Conservation (phyloP, 2,888 invertebrate species). For the Sicus ferrugineus region DNA sequence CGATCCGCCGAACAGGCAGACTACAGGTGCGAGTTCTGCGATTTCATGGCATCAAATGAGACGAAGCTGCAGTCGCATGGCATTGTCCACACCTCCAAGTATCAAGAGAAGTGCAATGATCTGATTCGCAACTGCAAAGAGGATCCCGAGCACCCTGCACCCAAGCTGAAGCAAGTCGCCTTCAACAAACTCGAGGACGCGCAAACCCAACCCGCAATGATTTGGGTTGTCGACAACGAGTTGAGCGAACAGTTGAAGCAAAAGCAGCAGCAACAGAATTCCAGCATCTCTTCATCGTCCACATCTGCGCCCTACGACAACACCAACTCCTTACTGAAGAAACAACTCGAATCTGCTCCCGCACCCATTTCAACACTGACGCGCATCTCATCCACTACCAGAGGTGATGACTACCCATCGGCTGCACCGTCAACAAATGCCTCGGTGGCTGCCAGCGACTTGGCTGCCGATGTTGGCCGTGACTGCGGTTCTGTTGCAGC, state of each 20-base stretch:
- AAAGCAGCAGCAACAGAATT: constrained; percentile 38
- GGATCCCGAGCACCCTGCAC: constrained; percentile 72
- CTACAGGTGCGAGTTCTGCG: constrained; percentile 78
- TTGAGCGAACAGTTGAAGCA: constrained; percentile 47
- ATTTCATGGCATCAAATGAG: constrained; percentile 78
- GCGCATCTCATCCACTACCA: constrained; percentile 32
- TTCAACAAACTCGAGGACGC: constrained; percentile 43
- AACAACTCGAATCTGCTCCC: constrained; percentile 57
- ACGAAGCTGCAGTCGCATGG: constrained; percentile 74
- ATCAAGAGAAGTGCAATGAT: constrained; percentile 78
- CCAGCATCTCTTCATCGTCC: constrained; percentile 43
- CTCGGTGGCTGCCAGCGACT: constrained; percentile 56
- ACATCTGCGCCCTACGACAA: constrained; percentile 47
- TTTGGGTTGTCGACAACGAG: constrained; percentile 62
- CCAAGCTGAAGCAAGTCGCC: constrained; percentile 66
- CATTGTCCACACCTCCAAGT: constrained; percentile 79
- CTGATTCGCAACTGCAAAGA: constrained; percentile 72
- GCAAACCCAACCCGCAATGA: constrained; percentile 41
- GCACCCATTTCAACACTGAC: constrained; percentile 26
- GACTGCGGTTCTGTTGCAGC: constrained; percentile 46
- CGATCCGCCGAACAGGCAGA: constrained; percentile 29
- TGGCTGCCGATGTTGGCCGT: constrained; percentile 52
- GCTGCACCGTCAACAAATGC: constrained; percentile 54
- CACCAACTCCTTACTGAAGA: constrained; percentile 57
- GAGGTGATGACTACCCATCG: constrained; percentile 48